Evolutionary conservation across 35 echinoderm and acorn worm genomes (phyloP).

Genomic region (Ophioderma brevispina): DNA sequence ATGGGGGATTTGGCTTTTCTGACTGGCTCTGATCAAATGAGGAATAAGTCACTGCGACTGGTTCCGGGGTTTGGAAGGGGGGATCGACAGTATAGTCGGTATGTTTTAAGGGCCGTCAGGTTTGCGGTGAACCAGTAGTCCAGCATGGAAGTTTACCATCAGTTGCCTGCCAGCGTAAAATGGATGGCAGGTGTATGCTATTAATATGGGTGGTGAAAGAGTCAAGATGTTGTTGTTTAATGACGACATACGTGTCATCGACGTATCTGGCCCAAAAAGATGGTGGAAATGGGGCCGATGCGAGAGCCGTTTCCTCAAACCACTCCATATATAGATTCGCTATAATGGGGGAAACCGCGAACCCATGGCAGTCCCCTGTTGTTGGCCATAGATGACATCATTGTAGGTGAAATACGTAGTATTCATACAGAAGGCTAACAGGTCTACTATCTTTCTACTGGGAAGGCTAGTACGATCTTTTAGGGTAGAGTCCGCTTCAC

Average conservation of each 20-base stretch:
- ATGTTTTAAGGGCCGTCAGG: neutral
- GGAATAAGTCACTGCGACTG: too few species aligned
- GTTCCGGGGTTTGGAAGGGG: neutral
- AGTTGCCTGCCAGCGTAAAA: neutral
- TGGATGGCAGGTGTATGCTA: neutral
- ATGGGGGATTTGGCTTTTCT: too few species aligned
- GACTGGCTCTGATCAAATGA: too few species aligned
- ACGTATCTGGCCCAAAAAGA: neutral
- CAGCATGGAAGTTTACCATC: neutral
- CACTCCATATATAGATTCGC: neutral
- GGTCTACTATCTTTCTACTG: neutral
- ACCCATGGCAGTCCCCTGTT: neutral
- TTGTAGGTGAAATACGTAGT: neutral
- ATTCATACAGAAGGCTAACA: neutral
- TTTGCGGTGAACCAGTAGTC: neutral
- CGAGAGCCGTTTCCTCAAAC: too few species aligned
- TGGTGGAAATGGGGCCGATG: too few species aligned
- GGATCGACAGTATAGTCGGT: neutral
- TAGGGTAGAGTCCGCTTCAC: neutral
- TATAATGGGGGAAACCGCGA: neutral
- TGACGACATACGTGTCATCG: too few species aligned
- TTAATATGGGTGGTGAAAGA: too few species aligned
- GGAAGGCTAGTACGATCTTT: neutral
- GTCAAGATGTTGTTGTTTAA: too few species aligned
- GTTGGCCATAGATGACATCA: neutral